phyloP scores from a whole-genome alignment of 37 sponge, comb jelly and placozoan genomes.

The Beroe ovata region DNA sequence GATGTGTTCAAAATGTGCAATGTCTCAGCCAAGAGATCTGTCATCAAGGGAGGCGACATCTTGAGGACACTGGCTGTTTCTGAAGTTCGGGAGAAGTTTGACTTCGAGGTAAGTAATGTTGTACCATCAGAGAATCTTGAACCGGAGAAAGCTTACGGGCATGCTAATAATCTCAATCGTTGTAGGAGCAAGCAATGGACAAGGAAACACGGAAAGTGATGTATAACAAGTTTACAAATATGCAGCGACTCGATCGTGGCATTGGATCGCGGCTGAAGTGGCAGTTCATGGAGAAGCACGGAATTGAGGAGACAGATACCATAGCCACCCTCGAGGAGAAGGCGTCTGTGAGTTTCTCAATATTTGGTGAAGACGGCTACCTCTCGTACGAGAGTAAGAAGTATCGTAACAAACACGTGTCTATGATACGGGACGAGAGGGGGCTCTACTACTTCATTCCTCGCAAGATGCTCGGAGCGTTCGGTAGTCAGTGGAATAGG shows the following conservation, averaged over 20 bases:
- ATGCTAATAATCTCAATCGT: neutral
- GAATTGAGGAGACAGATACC: conserved; percentile 53
- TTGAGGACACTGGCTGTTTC: conserved; percentile 42
- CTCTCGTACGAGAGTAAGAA: conserved; percentile 50
- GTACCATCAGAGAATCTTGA: no score
- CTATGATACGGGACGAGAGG: neutral
- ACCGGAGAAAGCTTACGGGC: no score
- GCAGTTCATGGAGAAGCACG: conserved; percentile 45
- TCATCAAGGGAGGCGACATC: conserved; percentile 62
- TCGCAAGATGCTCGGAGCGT: conserved; percentile 27
- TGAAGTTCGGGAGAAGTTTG: conserved; percentile 46
- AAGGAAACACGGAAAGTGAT: conserved; percentile 50
- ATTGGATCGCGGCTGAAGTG: conserved; percentile 50
- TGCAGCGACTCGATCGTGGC: conserved; percentile 35
- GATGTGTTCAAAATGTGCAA: conserved; percentile 19
- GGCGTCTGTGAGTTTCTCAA: conserved; percentile 47
- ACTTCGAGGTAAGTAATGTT: conserved; percentile 56
- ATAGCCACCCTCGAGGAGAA: conserved; percentile 33
- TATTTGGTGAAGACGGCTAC: conserved; percentile 20
- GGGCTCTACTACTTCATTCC: conserved; percentile 63
- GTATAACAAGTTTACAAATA: conserved; percentile 64
- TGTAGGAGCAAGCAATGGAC: conserved; percentile 47
- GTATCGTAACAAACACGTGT: conserved; percentile 22
- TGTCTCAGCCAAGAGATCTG: conserved; percentile 29
- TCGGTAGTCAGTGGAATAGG: conserved; percentile 42